A percentile compares a stretch with the other conserved stretches of the same genome.
phyloP scores from a whole-genome alignment of 2,888 invertebrate species.

The Drosophila birchii region DNA sequence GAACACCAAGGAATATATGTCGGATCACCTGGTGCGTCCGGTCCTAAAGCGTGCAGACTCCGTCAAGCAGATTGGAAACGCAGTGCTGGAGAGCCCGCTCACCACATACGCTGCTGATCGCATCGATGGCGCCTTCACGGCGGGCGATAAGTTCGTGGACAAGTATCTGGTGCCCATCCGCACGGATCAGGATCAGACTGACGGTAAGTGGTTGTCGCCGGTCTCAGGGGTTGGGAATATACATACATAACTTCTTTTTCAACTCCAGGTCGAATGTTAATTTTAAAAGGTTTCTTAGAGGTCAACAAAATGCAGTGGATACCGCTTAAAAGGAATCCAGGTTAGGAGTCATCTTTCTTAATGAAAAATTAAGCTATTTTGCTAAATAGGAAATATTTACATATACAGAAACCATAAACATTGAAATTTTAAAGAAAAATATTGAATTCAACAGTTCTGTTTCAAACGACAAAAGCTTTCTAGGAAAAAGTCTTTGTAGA shows the following conservation, averaged over 20 bases:
- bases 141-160: constrained; percentile 93
- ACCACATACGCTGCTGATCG: constrained; percentile 90
- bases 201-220: constrained; percentile 86
- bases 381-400: too few relatives aligned
- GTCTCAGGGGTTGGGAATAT: not conserved
- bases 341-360: not conserved
- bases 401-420: not conserved
- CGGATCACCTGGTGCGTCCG: constrained; percentile 87
- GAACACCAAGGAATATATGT: constrained; percentile 91
- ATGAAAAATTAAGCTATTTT: not conserved
- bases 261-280: constrained; percentile 8
- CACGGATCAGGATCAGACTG: constrained; percentile 88
- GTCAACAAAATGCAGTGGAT: not conserved
- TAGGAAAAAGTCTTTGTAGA: not conserved
- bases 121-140: constrained; percentile 90
- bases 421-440: not conserved
- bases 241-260: constrained; percentile 1
- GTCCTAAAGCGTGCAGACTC: constrained; percentile 92
- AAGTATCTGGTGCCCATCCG: constrained; percentile 89
- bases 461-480: not conserved
- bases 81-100: constrained; percentile 89
- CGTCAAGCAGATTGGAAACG: constrained; percentile 91
- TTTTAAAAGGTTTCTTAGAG: not conserved
- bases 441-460: too few relatives aligned
- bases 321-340: constrained; percentile 4